Percentiles rank a stretch among this genome's conserved stretches.
phyloP scores from a whole-genome alignment of 2,797 vertebrate species.

The Triplophysa bombifrons region DNA sequence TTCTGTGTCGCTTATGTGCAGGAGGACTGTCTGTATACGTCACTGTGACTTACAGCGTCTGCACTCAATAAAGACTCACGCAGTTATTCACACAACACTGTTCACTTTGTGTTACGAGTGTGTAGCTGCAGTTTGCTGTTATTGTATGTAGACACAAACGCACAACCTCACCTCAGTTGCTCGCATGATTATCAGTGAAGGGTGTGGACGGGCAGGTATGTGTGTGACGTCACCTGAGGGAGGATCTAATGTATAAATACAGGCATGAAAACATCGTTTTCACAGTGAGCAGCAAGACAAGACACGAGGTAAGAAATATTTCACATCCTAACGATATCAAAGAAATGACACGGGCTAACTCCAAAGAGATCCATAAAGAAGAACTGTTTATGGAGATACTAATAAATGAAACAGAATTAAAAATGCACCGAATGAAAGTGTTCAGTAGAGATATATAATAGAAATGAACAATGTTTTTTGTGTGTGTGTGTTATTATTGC shows the following conservation, averaged over 20 bases:
- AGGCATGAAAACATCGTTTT: background rate
- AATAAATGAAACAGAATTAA: background rate
- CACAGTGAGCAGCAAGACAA: background rate
- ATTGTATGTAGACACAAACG: background rate
- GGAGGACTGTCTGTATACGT: background rate
- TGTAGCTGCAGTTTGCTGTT: no score
- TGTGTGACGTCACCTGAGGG: constrained; percentile 21
- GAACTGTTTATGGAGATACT: background rate
- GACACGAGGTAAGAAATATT: constrained; percentile 27
- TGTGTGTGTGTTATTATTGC: background rate
- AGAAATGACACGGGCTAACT: no score
- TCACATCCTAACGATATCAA: background rate
- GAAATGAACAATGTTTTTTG: background rate
- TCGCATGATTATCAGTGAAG: constrained; percentile 7
- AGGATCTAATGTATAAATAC: constrained; percentile 15
- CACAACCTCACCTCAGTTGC: background rate
- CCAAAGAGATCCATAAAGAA: no score
- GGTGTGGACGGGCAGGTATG: constrained; percentile 3
- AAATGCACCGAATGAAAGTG: background rate
- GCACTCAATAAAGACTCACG: no score
- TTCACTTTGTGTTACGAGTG: background rate
- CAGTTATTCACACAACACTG: background rate
- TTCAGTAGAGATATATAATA: background rate
- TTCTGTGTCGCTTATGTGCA: background rate
- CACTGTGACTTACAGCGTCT: background rate